Conservation (phyloP, 2,888 invertebrate genomes). For the Eledone cirrhosa region DNA sequence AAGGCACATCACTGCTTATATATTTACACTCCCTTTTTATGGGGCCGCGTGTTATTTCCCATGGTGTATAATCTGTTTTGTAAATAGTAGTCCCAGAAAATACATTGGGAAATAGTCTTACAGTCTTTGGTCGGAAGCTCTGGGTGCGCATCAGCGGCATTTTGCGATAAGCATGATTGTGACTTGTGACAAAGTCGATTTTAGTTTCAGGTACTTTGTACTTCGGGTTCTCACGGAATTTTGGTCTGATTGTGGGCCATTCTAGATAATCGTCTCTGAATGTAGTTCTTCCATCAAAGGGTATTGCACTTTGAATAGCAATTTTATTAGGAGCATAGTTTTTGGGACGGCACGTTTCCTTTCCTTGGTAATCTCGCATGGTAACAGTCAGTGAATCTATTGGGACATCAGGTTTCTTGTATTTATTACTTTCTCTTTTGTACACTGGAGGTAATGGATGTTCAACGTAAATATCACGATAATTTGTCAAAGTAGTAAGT, state of each 20-base stretch:
- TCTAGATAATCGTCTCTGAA: conserved; percentile 11
- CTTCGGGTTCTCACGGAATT: neutral
- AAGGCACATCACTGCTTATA: neutral
- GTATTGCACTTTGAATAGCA: no score
- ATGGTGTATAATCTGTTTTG: neutral
- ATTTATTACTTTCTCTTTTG: neutral
- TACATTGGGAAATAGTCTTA: no score
- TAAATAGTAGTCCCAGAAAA: neutral
- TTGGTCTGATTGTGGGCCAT: neutral
- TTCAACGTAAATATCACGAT: neutral
- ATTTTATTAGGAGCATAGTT: neutral
- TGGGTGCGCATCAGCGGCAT: neutral
- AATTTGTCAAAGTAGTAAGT: neutral
- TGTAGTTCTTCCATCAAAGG: conserved; percentile 5
- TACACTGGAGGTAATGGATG: neutral
- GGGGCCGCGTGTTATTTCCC: neutral
- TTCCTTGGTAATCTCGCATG: neutral
- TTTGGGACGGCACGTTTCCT: neutral
- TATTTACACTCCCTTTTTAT: neutral
- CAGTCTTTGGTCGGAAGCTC: neutral
- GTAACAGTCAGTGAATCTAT: neutral
- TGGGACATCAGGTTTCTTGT: neutral
- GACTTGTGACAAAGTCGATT: conserved; percentile 5
- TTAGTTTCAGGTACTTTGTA: conserved; percentile 4
- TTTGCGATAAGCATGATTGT: neutral